Conservation (phyloP, 2,113 vertebrate species). For the Chrysochloris asiatica region DNA sequence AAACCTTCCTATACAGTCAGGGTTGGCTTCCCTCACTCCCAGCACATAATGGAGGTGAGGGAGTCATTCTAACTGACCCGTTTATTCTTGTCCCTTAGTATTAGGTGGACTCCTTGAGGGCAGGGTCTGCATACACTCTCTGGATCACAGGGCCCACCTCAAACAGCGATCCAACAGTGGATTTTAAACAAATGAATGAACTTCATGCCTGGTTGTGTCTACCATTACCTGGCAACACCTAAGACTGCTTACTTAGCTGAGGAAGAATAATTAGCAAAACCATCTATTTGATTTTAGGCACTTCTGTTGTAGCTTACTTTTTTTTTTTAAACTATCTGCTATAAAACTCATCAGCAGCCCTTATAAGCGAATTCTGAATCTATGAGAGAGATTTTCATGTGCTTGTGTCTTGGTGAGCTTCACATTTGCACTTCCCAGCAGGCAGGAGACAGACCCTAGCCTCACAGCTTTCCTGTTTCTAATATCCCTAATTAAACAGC, state of each 20-base stretch:
- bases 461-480: neutral
- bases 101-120: neutral
- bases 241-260: neutral
- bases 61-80: neutral
- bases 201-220: neutral
- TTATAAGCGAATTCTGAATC: neutral
- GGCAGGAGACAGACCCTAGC: neutral
- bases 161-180: neutral
- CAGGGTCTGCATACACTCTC: neutral
- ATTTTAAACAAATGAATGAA: neutral
- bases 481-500: neutral
- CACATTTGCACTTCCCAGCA: neutral
- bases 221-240: neutral
- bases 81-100: neutral
- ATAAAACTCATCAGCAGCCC: neutral
- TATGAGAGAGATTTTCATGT: neutral
- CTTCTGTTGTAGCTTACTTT: neutral
- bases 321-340: neutral
- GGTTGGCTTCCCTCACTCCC: neutral
- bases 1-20: neutral
- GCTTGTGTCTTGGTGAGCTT: neutral
- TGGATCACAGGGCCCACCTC: neutral
- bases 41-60: fast-evolving
- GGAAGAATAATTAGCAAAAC: neutral
- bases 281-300: neutral